Conservation (phyloP, 2,113 vertebrate species). For the Motacilla alba region DNA sequence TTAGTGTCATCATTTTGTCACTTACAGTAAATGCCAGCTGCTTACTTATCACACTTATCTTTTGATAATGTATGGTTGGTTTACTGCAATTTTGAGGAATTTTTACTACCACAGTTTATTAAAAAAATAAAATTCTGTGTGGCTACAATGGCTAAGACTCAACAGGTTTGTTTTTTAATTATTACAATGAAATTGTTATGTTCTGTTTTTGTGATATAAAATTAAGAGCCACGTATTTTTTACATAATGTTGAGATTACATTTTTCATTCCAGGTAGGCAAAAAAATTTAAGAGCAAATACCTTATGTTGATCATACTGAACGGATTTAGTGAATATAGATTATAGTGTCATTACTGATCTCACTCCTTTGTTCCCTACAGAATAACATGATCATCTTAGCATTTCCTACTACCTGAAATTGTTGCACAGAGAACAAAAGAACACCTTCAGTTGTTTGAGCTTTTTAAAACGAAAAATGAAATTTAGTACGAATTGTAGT, state of each 20-base stretch:
- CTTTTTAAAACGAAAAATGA: neutral
- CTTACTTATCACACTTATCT: conserved; percentile 18
- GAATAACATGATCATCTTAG: neutral
- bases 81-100: neutral
- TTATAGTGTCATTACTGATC: neutral
- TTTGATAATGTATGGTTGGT: neutral
- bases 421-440: neutral
- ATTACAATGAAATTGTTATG: neutral
- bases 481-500: neutral
- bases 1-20: conserved; percentile 27
- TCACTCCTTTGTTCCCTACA: neutral
- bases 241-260: neutral
- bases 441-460: neutral
- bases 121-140: neutral
- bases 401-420: neutral
- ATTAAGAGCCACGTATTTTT: neutral
- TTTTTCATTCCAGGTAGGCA: neutral
- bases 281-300: neutral
- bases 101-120: neutral
- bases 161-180: neutral
- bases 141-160: neutral
- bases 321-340: neutral
- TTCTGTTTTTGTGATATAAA: neutral
- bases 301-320: neutral
- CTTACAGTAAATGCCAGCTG: conserved; percentile 40